phyloP scores from a whole-genome alignment of 2,113 vertebrate genomes.

The Hirundichthys speculiger region DNA sequence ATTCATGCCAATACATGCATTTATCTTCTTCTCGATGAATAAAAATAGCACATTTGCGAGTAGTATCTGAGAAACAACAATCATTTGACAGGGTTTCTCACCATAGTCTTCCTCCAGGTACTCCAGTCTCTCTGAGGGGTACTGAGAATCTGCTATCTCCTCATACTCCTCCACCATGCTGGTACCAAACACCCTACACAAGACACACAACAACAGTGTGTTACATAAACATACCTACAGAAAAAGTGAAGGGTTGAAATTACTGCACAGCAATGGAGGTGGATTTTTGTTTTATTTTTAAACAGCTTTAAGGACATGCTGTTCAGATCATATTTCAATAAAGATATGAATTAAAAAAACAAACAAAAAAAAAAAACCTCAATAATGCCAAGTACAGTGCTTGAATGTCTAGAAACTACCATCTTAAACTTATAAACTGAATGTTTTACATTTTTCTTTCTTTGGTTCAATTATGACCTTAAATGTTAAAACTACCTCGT shows the following conservation, averaged over 20 bases:
- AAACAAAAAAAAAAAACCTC: too few relatives aligned
- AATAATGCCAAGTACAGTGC: too few relatives aligned
- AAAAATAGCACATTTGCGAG: too few relatives aligned
- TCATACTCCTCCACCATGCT: slow-evolving; percentile 99
- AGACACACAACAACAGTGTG: slow-evolving; percentile 18
- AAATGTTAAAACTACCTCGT: too few relatives aligned
- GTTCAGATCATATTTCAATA: too few relatives aligned
- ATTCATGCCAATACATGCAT: too few relatives aligned
- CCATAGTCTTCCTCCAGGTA: slow-evolving; percentile 96
- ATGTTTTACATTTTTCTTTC: background rate
- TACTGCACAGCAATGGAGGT: background rate
- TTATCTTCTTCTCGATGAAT: too few relatives aligned
- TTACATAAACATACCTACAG: slow-evolving; percentile 22
- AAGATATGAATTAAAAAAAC: too few relatives aligned
- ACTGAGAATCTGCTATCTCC: slow-evolving; percentile 96
- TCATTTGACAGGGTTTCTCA: slow-evolving; percentile 42
- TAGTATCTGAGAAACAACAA: background rate
- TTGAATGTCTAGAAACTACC: too few relatives aligned
- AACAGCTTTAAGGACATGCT: too few relatives aligned
- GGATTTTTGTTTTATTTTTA: too few relatives aligned
- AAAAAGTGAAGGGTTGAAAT: slow-evolving; percentile 2
- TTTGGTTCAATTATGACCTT: background rate
- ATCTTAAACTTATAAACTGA: too few relatives aligned
- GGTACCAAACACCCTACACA: slow-evolving; percentile 94
- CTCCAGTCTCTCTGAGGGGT: slow-evolving; percentile 92